These are phyloP conservation scores for Tenebrosternarchus preto DNA, from an alignment of 2,113 vertebrate species.

Conservation along the genomic window DNA sequence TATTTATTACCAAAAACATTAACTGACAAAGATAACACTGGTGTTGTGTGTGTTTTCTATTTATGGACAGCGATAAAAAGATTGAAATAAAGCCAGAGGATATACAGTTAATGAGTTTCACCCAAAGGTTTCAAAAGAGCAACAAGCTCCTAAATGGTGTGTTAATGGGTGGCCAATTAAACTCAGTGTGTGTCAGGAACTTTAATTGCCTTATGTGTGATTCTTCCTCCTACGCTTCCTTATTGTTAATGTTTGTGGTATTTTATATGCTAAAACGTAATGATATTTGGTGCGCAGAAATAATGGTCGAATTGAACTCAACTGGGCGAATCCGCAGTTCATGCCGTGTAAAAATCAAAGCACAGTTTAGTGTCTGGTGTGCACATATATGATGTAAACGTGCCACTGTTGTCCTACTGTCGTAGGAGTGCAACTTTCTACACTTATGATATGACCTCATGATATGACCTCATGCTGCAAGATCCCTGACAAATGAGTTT, in stretches of 20 bases:
- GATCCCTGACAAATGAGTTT: background rate
- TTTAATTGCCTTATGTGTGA: background rate
- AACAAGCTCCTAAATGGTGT: background rate
- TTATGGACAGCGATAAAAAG: background rate
- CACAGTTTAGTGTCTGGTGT: no score
- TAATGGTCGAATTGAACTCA: no score
- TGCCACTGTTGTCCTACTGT: no score
- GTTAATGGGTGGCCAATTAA: slow-evolving; percentile 5
- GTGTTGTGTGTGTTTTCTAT: background rate
- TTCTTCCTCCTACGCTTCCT: background rate
- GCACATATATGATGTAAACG: no score
- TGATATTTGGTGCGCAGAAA: no score
- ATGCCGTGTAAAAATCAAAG: background rate
- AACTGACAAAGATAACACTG: slow-evolving; percentile 1
- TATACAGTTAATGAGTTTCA: slow-evolving; percentile 5
- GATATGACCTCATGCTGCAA: no score
- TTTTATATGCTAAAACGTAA: no score
- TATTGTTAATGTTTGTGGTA: background rate
- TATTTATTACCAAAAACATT: background rate
- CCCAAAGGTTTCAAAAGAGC: slow-evolving; percentile 36
- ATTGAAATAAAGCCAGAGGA: background rate
- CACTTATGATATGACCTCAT: no score
- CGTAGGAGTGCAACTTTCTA: no score
- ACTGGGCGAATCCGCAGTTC: background rate
- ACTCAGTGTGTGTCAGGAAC: slow-evolving; percentile 17